phyloP scores from a whole-genome alignment of 2,888 invertebrate species.

The Gnatocerus cornutus region DNA sequence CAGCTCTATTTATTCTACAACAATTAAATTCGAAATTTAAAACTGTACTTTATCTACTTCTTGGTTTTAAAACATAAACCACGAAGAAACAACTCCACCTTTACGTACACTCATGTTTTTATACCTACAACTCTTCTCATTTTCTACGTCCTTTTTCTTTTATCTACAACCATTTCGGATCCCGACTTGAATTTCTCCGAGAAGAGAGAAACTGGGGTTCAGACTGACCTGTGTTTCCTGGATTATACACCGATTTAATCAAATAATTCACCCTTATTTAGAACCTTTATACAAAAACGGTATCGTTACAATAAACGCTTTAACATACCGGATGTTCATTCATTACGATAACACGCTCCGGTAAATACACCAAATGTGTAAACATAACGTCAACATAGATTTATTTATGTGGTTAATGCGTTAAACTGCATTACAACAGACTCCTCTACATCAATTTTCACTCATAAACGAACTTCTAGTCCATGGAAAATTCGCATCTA shows the following conservation, averaged over 20 bases:
- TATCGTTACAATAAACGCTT: no score
- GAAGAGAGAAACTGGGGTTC: neutral
- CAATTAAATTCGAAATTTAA: slow-evolving; percentile 10
- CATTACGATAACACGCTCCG: neutral
- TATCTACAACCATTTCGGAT: slow-evolving; percentile 20
- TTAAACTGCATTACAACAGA: no score
- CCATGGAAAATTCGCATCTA: no score
- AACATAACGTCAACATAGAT: neutral
- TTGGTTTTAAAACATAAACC: slow-evolving; percentile 19
- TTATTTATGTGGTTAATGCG: neutral
- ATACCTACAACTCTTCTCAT: slow-evolving; percentile 11
- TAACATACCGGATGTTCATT: neutral
- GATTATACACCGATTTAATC: neutral
- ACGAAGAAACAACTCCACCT: slow-evolving; percentile 16
- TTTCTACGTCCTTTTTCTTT: slow-evolving; percentile 17
- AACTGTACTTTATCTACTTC: neutral
- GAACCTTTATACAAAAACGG: neutral
- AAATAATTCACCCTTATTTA: neutral
- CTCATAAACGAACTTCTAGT: no score
- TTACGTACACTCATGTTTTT: slow-evolving; percentile 15
- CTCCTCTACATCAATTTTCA: no score
- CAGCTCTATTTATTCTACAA: neutral
- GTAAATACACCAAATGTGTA: slow-evolving; percentile 1
- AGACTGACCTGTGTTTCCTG: slow-evolving; percentile 1
- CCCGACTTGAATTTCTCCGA: slow-evolving; percentile 9